Conservation (phyloP, 2,113 vertebrate genomes). For the Malaclemys terrapin region DNA sequence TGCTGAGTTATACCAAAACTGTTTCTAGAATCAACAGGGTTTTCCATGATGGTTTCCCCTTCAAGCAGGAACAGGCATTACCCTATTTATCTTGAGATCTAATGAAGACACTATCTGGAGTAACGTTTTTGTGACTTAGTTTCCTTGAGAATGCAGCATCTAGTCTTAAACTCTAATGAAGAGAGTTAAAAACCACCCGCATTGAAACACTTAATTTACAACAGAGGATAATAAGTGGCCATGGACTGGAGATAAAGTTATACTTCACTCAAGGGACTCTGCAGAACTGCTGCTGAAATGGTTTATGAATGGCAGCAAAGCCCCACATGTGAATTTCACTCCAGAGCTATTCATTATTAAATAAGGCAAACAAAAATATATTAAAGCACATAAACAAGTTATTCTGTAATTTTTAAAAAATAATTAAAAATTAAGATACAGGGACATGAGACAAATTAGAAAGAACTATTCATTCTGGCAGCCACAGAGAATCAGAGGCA, state of each 20-base stretch:
- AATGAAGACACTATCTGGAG: background rate
- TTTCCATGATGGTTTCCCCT: background rate
- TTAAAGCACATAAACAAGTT: background rate
- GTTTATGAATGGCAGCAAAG: background rate
- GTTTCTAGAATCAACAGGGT: fast-evolving
- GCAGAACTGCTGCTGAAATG: slow-evolving; percentile 15
- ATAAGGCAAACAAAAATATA: background rate
- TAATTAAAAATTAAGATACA: background rate
- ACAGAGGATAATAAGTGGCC: background rate
- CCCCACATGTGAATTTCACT: background rate
- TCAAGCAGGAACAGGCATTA: fast-evolving
- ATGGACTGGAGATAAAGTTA: slow-evolving; percentile 9
- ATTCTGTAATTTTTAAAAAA: background rate
- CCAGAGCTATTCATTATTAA: background rate
- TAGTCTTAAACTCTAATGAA: background rate
- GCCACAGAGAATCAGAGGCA: background rate
- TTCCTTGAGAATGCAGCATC: background rate
- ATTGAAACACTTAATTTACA: slow-evolving; percentile 21
- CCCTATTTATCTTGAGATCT: background rate
- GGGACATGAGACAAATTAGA: background rate
- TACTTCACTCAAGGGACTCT: slow-evolving; percentile 37
- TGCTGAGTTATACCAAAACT: background rate
- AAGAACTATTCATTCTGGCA: background rate
- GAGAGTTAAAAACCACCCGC: background rate
- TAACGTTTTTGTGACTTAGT: background rate